Base-by-base conservation (phyloP, 2,797 vertebrate species). In the Macropus fuliginosus region DNA sequence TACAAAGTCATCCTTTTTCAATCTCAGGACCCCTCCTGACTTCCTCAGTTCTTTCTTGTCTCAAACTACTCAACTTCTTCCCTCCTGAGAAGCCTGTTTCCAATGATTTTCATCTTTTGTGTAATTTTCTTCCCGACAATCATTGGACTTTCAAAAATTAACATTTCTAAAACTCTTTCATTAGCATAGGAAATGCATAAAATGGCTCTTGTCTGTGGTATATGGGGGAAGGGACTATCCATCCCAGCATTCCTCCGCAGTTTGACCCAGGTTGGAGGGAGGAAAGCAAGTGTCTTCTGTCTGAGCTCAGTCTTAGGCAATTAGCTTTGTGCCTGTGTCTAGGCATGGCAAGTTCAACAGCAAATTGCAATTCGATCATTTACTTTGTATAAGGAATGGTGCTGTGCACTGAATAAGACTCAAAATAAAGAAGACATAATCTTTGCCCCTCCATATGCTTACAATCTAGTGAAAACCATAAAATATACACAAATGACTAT, bases 71-170 rank as follows among this genome's bases (percentile, higher is more conserved):
- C 52, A 40, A 4, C 13, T 94, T 0, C 9, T 1, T 13, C 92
- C 40, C 74, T 3, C 5, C 4, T 90, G 62, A 21, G 12, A 93
- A 18, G 4, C 34, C 31, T 97, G 16, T 14, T 40, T 55, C 29
- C 55, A 93, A 89, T 59, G 28, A 50, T 31, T 28, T 95, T 93
- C 66, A 93, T 91, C 54, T 91, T 8, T 56, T 55, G 34, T 91
- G 59, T 40, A 93, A 50, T 54, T 95, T 96, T 40, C 46, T 94
- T 24, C 87, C 40, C 28, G 55, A 55, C n/a, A 91, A 93, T 74
- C 87, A 50, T 1, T 94, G 55, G 34, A 3, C 31, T 16, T 54
- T 55, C 91, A 91, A 92, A 81, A 90, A 92, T 66, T 54, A 96
- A 87, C 66, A 66, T 24, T 91, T 62, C 54, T 50, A 92, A 95